Base-by-base conservation (phyloP, 2,888 invertebrate genomes). In the Stictocephala bisonia region DNA sequence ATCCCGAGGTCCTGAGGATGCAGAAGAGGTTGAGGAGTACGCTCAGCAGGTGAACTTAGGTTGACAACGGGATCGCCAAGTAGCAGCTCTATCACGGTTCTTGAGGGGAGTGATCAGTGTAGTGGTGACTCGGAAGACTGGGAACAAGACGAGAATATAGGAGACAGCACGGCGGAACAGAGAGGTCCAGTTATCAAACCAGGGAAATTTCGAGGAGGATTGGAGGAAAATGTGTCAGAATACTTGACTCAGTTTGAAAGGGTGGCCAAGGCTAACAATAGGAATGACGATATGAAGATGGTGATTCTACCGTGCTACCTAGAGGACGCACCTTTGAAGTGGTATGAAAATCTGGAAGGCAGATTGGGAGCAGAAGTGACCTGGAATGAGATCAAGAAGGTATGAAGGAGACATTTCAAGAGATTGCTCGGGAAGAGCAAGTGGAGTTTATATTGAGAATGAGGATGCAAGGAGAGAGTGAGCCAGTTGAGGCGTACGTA, bases 161-260 rank as follows among this genome's bases (percentile, higher is more conserved):
- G n/a, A n/a, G n/a, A n/a, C n/a, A n/a, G n/a, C n/a, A n/a, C n/a
- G n/a, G n/a, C n/a, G n/a, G n/a, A n/a, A n/a, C n/a, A n/a, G n/a
- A n/a, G n/a, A n/a, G n/a, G n/a, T n/a, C n/a, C n/a, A n/a, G n/a
- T n/a, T n/a, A n/a, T n/a, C n/a, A n/a, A n/a, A n/a, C n/a, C n/a
- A n/a, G n/a, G n/a, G n/a, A n/a, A n/a, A n/a, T n/a, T 71, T 71
- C 13, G 71, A 51, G 44, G n/a, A 44, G n/a, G 44, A 4, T 15
- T 4, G 13, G 44, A 44, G 15, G 44, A 44, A 44, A 22, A 20
- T n/a, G 51, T 51, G 6, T 20, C 18, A n/a, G 51, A 51, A 4
- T 51, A 51, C 51, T 6, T 51, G 7, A 24, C 51, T 22, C 51
- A 51, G 51, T 51, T 51, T 24, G 51, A 51, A 4, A 11, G 51